Evolutionary conservation across 2,113 vertebrate species (phyloP).

Genomic region (Willisornis vidua): DNA sequence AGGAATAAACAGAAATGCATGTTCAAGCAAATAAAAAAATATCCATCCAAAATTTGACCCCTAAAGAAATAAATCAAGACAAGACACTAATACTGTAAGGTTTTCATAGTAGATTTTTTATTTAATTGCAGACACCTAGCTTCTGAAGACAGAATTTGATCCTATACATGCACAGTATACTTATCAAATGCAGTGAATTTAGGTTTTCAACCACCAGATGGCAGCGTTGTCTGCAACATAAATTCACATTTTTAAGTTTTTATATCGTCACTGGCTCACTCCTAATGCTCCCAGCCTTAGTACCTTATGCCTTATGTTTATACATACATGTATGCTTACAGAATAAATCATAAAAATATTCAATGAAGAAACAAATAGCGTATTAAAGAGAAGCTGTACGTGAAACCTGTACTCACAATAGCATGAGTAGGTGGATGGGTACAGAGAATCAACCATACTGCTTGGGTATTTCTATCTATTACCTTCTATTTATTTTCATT

Average conservation of each 20-base stretch:
- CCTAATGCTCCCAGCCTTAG: neutral
- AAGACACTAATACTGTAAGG: neutral
- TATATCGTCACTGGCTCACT: neutral
- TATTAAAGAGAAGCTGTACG: neutral
- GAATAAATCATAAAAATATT: neutral
- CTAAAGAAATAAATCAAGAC: neutral
- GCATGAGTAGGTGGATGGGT: neutral
- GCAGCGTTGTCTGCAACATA: conserved; percentile 55
- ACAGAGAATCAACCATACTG: neutral
- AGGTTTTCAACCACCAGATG: conserved; percentile 67
- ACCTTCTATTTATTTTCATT: neutral
- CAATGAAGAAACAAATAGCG: neutral
- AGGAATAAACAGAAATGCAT: neutral
- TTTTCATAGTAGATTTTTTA: neutral
- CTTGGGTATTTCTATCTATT: neutral
- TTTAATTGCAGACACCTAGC: neutral
- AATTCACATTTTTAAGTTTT: neutral
- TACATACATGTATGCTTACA: neutral
- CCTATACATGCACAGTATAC: accelerated
- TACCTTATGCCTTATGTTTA: neutral
- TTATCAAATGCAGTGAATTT: neutral
- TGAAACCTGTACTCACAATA: neutral
- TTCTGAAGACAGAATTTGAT: neutral
- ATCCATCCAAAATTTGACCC: neutral
- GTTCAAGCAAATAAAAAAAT: neutral